Conservation (phyloP, 2,113 vertebrate genomes). For the Aramus guarauna region DNA sequence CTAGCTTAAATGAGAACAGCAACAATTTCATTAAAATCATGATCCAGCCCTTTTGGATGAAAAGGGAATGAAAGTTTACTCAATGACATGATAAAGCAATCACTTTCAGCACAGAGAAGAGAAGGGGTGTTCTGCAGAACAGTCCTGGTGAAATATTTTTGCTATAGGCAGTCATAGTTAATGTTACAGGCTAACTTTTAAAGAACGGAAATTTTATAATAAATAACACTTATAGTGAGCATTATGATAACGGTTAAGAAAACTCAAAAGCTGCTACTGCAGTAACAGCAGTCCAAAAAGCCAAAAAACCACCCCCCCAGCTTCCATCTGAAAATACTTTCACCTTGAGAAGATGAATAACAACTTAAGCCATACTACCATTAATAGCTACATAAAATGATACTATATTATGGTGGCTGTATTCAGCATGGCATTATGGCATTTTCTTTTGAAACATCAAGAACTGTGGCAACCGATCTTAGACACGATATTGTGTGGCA, state of each 20-base stretch:
- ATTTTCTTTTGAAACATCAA: not conserved
- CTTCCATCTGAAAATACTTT: not conserved
- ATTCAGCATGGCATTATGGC: not conserved
- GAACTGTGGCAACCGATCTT: not conserved
- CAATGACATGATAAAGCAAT: not conserved
- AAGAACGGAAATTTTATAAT: not conserved
- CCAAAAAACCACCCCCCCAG: not conserved
- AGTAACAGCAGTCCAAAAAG: not conserved
- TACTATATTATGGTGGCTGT: not conserved
- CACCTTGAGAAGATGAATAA: not conserved
- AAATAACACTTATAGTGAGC: not conserved
- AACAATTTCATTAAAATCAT: not conserved
- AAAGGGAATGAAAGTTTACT: not conserved
- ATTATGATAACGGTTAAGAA: not conserved
- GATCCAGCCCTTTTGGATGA: not conserved
- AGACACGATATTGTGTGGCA: not conserved
- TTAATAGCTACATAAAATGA: not conserved
- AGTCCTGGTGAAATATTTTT: not conserved
- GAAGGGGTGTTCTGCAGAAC: not conserved
- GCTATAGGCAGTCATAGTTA: not conserved
- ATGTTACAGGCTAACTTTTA: not conserved
- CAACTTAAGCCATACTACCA: not conserved
- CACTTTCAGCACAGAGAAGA: not conserved
- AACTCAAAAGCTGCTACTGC: not conserved
- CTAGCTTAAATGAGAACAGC: not conserved